Evolutionary conservation across 2,113 vertebrate species (phyloP), one percentile per base, ranked within the genome.

Genomic region (Chamaetylas fuelleborni): DNA sequence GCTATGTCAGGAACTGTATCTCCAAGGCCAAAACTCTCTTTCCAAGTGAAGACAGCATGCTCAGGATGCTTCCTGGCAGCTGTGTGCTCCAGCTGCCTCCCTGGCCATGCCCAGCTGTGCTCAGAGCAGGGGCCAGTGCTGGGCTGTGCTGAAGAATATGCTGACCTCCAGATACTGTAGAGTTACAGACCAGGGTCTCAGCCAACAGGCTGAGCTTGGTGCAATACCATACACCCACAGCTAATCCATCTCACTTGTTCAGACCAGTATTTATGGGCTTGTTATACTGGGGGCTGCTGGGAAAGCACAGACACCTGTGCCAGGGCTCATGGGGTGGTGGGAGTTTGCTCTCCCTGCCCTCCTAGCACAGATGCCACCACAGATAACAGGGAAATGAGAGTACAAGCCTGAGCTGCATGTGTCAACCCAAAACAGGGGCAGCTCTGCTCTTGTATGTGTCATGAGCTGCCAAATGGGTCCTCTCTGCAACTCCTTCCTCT

Each of bases 41-140:
- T 76, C 61, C 38, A 40, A 3, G 18, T 0, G 1, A 51, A 51
- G 58, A 3, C 19, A 26, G 36, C 1, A 1, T 38, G 36, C n/a
- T 36, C 29, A 19, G 2, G 1, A 14, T 47, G 47, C 14, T 9
- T 50, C 10, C 51, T 15, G 45, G 19, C 18, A 62, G 42, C 54
- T 33, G 56, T 6, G 16, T 40, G 29, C 31, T 70, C 43, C 70
- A 43, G 51, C 45, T 65, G 45, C 31, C 36, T 34, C 12, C 25
- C 29, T 15, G 29, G 47, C 58, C 6, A 3, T 61, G 22, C 45
- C 57, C 45, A 54, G 64, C 51, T 6, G 1, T 1, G 3, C 26
- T 42, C 57, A 22, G 28, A 50, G 57, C 42, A 43, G 54, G 7
- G 24, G 15, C 17, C 53, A 12, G 25, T 2, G 26, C 56, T n/a